Evolutionary conservation across 2,888 invertebrate species (phyloP).

Genomic region (Megalurothrips usitatus): DNA sequence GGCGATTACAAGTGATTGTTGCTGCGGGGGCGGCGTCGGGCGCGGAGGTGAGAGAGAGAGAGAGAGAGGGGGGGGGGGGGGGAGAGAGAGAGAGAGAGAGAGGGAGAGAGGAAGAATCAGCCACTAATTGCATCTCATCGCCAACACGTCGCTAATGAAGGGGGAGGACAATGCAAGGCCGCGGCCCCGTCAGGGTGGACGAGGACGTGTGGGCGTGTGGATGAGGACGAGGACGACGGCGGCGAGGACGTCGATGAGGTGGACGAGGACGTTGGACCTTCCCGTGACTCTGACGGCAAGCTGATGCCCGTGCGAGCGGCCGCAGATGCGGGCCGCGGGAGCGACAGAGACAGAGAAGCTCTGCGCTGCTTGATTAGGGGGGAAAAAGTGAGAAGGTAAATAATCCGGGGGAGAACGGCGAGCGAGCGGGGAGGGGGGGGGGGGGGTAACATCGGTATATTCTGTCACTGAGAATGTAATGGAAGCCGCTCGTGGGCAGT

Average conservation of each 20-base stretch:
- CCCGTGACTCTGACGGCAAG: background rate
- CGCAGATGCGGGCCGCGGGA: background rate
- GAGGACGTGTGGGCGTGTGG: background rate
- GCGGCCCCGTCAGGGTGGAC: background rate
- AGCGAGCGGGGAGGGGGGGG: background rate
- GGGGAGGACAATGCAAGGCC: background rate
- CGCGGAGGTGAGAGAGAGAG: background rate
- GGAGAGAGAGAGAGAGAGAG: background rate
- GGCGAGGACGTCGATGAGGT: too few relatives aligned
- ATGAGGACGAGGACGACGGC: background rate
- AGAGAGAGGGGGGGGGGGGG: background rate
- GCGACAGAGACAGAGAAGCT: background rate
- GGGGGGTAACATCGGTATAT: background rate
- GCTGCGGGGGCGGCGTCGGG: background rate
- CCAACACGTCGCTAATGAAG: constrained; percentile 2
- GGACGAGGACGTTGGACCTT: background rate
- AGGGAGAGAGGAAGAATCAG: background rate
- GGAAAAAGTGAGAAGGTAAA: constrained; percentile 19
- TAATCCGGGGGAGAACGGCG: background rate
- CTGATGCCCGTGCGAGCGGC: constrained; percentile 14
- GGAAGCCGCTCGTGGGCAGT: background rate
- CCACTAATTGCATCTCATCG: constrained; percentile 15
- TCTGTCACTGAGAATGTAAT: constrained; percentile 23
- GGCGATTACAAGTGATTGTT: constrained; percentile 20
- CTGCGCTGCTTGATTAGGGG: constrained; percentile 11